Evolutionary conservation across 64 coral and sea anemone genomes (phyloP).

Genomic region (Actinia tenebrosa): DNA sequence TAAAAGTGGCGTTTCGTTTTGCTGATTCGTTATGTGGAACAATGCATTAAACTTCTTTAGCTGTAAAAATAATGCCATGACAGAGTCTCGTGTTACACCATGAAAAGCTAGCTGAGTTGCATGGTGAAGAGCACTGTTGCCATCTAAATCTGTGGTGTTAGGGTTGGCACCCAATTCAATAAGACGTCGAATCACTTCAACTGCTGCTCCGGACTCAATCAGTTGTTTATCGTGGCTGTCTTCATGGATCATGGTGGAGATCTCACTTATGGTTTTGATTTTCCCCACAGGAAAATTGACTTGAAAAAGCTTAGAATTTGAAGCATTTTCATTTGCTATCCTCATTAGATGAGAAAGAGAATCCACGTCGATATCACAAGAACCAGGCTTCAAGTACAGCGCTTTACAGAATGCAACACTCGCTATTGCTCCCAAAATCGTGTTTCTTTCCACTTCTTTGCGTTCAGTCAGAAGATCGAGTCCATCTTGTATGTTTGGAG

Average conservation of each 20-base stretch:
- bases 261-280: background rate
- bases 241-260: background rate
- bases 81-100: background rate
- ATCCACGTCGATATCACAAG: background rate
- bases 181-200: background rate
- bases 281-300: background rate
- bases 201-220: background rate
- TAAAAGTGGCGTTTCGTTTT: background rate
- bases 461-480: background rate
- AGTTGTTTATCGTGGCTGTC: background rate
- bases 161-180: background rate
- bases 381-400: background rate
- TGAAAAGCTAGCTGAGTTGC: background rate
- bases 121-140: slow-evolving; percentile 1
- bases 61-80: background rate
- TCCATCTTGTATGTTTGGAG: background rate
- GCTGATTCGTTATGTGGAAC: background rate
- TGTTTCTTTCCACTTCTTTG: background rate
- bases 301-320: background rate
- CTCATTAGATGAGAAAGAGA: background rate
- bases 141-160: background rate
- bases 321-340: background rate
- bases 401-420: background rate
- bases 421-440: background rate
- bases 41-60: background rate